These are phyloP conservation scores for Mythimna lalbum DNA, from an alignment of 2,888 invertebrate species.

Conservation along the genomic window DNA sequence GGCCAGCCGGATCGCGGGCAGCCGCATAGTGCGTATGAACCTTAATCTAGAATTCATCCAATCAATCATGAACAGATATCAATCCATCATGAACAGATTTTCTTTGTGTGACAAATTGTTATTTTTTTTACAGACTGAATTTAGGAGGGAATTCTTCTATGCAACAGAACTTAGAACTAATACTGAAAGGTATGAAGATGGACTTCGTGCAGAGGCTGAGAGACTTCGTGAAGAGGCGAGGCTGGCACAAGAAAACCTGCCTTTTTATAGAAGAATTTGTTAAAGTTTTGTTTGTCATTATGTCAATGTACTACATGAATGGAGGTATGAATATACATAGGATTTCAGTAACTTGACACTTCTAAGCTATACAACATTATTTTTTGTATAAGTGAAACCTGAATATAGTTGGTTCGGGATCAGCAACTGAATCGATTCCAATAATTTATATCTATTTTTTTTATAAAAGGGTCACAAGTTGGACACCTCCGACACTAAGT, in stretches of 20 bases:
- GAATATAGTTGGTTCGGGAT: too few relatives aligned
- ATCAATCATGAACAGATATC: not conserved
- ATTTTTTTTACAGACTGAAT: conserved; percentile 70
- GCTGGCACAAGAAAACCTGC: not conserved
- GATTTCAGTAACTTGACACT: not conserved
- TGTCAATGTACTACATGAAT: not conserved
- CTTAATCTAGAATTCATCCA: too few relatives aligned
- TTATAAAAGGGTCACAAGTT: too few relatives aligned
- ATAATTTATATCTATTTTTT: too few relatives aligned
- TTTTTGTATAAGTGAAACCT: too few relatives aligned
- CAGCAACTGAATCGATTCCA: too few relatives aligned
- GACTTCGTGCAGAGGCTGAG: too few relatives aligned
- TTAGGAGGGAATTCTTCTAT: conserved; percentile 68
- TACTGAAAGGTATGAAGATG: not conserved
- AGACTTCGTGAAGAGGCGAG: too few relatives aligned
- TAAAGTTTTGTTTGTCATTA: not conserved
- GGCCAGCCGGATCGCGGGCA: too few relatives aligned
- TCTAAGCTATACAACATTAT: not conserved
- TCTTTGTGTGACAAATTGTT: not conserved
- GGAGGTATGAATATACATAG: not conserved
- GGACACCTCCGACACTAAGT: too few relatives aligned
- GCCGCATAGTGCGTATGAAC: too few relatives aligned
- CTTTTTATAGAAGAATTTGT: not conserved
- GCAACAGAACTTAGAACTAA: conserved; percentile 61
- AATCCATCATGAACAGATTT: not conserved